These are phyloP conservation scores for Conus betulinus DNA, from an alignment of 1,140 invertebrate genomes.

Conservation along the genomic window DNA sequence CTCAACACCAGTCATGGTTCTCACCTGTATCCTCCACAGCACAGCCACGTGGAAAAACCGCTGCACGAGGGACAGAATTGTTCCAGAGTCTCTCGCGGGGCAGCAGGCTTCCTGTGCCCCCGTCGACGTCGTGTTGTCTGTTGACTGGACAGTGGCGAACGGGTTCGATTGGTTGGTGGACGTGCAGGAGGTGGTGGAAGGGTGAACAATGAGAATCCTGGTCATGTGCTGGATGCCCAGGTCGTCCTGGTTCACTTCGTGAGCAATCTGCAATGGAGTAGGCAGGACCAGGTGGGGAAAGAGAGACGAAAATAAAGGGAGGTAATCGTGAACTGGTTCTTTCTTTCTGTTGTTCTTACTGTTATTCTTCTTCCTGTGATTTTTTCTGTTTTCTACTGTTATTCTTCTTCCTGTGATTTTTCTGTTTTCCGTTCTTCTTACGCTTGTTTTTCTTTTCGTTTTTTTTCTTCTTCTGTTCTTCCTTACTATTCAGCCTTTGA, in stretches of 20 bases:
- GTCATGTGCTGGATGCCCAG: neutral
- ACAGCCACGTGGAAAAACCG: constrained; percentile 17
- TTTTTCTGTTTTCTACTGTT: no score
- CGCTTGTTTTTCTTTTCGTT: no score
- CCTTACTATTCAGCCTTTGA: no score
- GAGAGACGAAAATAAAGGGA: no score
- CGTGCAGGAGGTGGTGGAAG: neutral
- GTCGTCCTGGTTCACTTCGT: neutral
- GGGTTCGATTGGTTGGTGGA: neutral
- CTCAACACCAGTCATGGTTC: neutral
- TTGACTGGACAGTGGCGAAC: neutral
- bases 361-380: no score
- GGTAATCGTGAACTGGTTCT: no score
- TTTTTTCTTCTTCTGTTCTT: no score
- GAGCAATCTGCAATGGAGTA: neutral
- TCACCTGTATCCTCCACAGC: neutral
- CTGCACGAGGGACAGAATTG: neutral
- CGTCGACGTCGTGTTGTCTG: neutral
- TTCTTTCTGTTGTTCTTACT: no score
- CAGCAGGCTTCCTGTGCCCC: neutral
- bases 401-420: no score
- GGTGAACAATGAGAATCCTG: neutral
- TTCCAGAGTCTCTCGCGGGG: neutral
- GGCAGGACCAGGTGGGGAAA: no score
- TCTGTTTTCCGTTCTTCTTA: no score